Evolutionary conservation across 2,113 vertebrate species (phyloP), one percentile per base, ranked within the genome.

Genomic region (Prunella himalayana): DNA sequence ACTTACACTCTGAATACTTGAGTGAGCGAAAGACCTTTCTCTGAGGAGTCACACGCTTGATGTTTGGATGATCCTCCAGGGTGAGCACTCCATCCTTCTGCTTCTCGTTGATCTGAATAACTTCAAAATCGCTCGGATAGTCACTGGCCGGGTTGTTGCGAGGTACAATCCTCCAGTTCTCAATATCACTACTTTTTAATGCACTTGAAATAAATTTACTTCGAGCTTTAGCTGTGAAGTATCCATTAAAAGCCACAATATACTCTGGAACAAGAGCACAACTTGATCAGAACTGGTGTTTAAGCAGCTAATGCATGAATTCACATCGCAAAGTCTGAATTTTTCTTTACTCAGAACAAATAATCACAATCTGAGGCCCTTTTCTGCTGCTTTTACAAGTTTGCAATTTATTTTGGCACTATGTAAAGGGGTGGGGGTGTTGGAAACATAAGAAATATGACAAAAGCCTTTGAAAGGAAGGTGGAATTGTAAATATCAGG

Each of bases 81-180:
- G 98, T 99, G 80, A 98, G 97, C 63, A 99, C 98, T 82, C 98
- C 98, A 45, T 97, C 97, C 41, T 94, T 98, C 77, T 99, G 98
- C 6, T 98, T 98, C 82, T 99, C 98, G 6, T 98, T 98, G 84
- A 99, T 99, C 97, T 99, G 98, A 94, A 99, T 98, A 90, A 99
- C 98, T 96, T 99, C 99, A 78, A 99, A 99, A 97, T 99, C 99
- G 13, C 99, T 99, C 13, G 99, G 99, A 70, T 99, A 99, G 97
- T 99, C 98, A 8, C 99, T 99, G 84, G 99, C 99, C 2, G 99
- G 99, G 97, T 99, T 99, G 97, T 99, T 98, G 70, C 99, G 98
- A 65, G 98, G 99, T 82, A 99, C 97, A 56, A 99, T 99, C 97
- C 98, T 98, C 99, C 99, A 99, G 85, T 99, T 99, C 94, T 98